A percentile compares a stretch with the other conserved stretches of the same genome.
phyloP scores from a whole-genome alignment of 1,140 invertebrate species.

The Maconellicoccus hirsutus region DNA sequence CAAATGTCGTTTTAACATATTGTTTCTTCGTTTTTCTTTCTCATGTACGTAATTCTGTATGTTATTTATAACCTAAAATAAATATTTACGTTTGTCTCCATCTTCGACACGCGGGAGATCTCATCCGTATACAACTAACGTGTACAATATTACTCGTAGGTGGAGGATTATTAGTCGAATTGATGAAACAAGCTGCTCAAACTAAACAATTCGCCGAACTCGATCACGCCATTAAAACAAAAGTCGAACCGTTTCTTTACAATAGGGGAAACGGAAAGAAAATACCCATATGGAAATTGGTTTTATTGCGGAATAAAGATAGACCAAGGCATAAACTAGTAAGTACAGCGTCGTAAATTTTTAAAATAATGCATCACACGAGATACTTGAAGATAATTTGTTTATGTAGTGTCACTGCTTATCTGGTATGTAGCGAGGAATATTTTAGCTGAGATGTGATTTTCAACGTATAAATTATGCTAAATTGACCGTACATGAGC shows the following conservation, averaged over 20 bases:
- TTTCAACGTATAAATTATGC: too few species aligned
- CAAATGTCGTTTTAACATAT: too few species aligned
- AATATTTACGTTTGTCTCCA: too few species aligned
- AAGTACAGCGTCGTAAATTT: slow-evolving; percentile 27
- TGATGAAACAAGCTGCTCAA: slow-evolving; percentile 83
- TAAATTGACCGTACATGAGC: too few species aligned
- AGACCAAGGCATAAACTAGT: slow-evolving; percentile 65
- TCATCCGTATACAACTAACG: too few species aligned
- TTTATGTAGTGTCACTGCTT: too few species aligned
- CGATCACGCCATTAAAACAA: slow-evolving; percentile 77
- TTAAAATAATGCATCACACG: slow-evolving; percentile 9
- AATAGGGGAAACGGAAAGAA: slow-evolving; percentile 82
- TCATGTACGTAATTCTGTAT: too few species aligned
- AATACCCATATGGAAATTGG: slow-evolving; percentile 75
- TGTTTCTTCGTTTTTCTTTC: too few species aligned
- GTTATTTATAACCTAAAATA: too few species aligned
- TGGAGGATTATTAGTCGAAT: slow-evolving; percentile 77
- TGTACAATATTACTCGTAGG: slow-evolving; percentile 40
- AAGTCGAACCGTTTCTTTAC: slow-evolving; percentile 85
- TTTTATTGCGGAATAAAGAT: slow-evolving; percentile 77
- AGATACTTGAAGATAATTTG: neutral
- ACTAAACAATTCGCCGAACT: slow-evolving; percentile 79
- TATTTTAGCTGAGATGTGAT: too few species aligned
- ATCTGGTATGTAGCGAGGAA: too few species aligned
- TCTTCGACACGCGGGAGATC: too few species aligned